A percentile compares a stretch with the other conserved stretches of the same genome.
Evolutionary conservation across 2,113 vertebrate genomes (phyloP).

Genomic region (Riparia riparia): DNA sequence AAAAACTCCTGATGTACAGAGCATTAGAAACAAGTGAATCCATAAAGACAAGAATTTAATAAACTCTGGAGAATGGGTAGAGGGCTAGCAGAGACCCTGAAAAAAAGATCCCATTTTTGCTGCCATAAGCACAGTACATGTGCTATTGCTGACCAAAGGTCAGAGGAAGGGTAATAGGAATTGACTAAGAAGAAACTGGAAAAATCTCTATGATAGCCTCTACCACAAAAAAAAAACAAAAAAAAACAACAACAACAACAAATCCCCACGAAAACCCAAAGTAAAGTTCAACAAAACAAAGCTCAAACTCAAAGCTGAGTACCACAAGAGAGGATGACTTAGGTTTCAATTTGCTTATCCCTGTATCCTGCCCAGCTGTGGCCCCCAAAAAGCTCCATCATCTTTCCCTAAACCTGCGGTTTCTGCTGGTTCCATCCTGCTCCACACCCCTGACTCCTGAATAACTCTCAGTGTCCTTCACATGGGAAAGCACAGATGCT

Average conservation of each 20-base stretch:
- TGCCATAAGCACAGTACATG: neutral
- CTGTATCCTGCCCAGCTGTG: neutral
- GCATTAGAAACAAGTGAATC: neutral
- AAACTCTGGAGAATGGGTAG: neutral
- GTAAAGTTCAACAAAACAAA: neutral
- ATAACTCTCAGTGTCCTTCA: neutral
- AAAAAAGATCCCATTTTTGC: neutral
- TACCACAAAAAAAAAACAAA: neutral
- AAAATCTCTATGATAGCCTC: neutral
- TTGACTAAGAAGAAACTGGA: neutral
- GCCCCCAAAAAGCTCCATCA: neutral
- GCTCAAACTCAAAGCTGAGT: neutral
- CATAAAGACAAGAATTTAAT: neutral
- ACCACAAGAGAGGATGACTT: neutral
- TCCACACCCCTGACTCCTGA: neutral
- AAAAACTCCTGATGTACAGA: neutral
- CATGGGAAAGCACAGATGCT: neutral
- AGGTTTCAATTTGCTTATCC: neutral
- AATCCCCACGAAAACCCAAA: neutral
- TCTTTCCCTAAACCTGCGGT: fast-evolving
- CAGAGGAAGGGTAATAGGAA: neutral
- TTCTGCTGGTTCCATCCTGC: neutral
- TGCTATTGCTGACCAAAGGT: neutral
- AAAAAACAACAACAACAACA: neutral
- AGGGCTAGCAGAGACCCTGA: neutral